Evolutionary conservation across 2,113 vertebrate genomes (phyloP).

Genomic region (Thalassarche chlororhynchos): DNA sequence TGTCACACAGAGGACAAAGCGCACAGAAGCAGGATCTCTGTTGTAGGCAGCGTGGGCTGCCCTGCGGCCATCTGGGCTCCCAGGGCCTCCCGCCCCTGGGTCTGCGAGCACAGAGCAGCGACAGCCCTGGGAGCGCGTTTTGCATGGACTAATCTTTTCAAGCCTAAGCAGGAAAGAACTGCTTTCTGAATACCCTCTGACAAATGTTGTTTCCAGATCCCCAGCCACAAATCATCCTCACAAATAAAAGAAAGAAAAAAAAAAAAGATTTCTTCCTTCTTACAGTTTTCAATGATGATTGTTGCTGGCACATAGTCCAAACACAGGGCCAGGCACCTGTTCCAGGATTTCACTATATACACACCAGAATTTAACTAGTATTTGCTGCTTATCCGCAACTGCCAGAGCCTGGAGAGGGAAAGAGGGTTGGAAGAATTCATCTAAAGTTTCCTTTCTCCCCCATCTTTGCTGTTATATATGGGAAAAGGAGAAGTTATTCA

Average conservation of each 20-base stretch:
- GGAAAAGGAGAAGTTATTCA: neutral
- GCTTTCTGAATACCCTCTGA: neutral
- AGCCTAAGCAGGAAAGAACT: neutral
- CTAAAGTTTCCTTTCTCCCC: neutral
- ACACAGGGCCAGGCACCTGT: neutral
- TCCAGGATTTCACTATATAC: neutral
- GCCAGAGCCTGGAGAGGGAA: neutral
- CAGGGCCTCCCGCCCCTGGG: neutral
- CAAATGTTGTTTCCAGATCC: neutral
- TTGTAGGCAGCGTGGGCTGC: neutral
- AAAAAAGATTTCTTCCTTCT: neutral
- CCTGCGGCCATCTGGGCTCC: accelerated
- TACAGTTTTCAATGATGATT: neutral
- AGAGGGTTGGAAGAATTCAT: neutral
- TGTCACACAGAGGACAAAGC: neutral
- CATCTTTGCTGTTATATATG: neutral
- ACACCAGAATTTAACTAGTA: neutral
- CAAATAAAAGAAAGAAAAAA: neutral
- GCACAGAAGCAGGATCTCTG: neutral
- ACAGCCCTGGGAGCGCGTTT: accelerated
- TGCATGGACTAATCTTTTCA: neutral
- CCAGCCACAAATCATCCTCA: neutral
- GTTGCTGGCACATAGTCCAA: neutral
- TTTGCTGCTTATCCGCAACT: neutral
- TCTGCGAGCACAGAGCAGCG: neutral